phyloP scores from a whole-genome alignment of 2,888 invertebrate species.

The Tenthredo distinguenda region DNA sequence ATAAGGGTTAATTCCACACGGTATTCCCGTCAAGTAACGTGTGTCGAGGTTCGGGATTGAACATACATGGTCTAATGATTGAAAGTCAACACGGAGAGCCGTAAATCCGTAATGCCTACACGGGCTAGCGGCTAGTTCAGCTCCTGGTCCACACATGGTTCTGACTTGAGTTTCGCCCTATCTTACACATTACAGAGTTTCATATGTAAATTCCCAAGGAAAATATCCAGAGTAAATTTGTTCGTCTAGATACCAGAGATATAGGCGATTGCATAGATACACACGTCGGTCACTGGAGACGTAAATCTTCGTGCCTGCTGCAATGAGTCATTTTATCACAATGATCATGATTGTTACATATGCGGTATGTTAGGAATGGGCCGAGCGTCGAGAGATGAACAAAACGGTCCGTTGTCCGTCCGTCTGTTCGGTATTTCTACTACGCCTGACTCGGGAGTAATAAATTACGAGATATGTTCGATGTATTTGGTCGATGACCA shows the following conservation, averaged over 20 bases:
- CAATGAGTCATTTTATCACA: slow-evolving; percentile 35
- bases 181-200: neutral
- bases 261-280: neutral
- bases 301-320: neutral
- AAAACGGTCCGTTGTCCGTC: slow-evolving; percentile 23
- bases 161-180: neutral
- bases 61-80: neutral
- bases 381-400: neutral
- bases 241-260: neutral
- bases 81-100: slow-evolving; percentile 12
- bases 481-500: slow-evolving; percentile 1
- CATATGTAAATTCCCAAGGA: neutral
- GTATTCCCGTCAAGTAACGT: neutral
- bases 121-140: neutral
- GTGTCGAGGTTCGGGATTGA: neutral
- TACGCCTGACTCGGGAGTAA: neutral
- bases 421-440: neutral
- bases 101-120: neutral
- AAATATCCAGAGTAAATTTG: neutral
- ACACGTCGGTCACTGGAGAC: neutral
- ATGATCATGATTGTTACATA: slow-evolving; percentile 30
- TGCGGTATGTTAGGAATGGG: slow-evolving; percentile 7
- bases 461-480: neutral
- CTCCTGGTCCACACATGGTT: neutral
- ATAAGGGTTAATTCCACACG: neutral